Percentiles rank a stretch among this genome's conserved stretches.
Evolutionary conservation across 2,888 invertebrate genomes (phyloP).

Genomic region (Tipula vernalis): DNA sequence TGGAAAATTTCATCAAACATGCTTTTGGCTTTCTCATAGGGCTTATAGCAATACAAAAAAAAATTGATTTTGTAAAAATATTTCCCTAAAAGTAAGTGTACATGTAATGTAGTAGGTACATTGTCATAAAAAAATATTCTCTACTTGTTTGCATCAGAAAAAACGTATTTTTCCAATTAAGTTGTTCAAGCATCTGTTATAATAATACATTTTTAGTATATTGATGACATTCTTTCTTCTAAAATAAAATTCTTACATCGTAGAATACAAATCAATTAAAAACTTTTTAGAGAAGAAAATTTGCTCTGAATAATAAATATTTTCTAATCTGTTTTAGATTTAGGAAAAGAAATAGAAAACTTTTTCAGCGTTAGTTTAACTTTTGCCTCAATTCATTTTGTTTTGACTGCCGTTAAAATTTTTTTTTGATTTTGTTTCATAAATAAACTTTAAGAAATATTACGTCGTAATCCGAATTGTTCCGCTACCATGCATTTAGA

Average conservation of each 20-base stretch:
- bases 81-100: no score
- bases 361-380: no score
- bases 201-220: neutral
- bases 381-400: no score
- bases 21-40: no score
- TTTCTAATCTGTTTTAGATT: neutral
- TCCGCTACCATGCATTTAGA: no score
- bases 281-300: slow-evolving; percentile 12
- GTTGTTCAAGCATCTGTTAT: slow-evolving; percentile 5
- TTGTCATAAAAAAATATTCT: neutral
- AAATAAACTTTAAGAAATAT: no score
- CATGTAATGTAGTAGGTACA: neutral
- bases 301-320: neutral
- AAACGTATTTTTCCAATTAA: neutral
- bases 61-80: no score
- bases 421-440: no score
- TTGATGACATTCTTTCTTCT: neutral
- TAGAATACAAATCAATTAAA: neutral
- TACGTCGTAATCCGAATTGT: no score
- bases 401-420: no score
- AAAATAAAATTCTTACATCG: neutral
- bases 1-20: no score
- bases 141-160: neutral
- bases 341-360: neutral
- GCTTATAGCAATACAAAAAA: no score